These are phyloP conservation scores for Entomyzon cyanotis DNA, from an alignment of 2,113 vertebrate genomes.

Conservation along the genomic window DNA sequence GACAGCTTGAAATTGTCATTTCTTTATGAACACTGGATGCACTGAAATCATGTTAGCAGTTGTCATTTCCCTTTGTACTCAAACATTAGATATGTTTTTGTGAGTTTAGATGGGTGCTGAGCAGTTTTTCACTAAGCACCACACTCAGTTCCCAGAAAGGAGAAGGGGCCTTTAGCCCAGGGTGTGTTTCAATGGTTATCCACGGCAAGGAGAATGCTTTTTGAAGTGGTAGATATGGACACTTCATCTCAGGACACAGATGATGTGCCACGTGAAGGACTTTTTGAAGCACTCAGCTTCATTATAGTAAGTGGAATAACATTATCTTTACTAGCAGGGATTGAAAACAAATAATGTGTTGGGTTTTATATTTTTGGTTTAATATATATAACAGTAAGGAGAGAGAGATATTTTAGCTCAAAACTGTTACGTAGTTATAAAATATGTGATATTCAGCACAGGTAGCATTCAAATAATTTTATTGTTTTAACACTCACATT, in stretches of 20 bases:
- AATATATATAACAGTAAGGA: background rate
- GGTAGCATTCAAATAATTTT: background rate
- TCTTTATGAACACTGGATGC: constrained; percentile 38
- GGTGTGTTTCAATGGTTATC: background rate
- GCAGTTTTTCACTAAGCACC: background rate
- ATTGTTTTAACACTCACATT: background rate
- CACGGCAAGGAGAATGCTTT: background rate
- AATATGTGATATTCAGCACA: background rate
- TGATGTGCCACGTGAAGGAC: background rate
- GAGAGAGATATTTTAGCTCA: background rate
- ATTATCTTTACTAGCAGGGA: background rate
- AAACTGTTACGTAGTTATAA: background rate
- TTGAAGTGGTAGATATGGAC: background rate
- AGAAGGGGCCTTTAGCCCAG: background rate
- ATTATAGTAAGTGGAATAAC: constrained; percentile 38
- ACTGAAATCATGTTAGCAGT: constrained; percentile 40
- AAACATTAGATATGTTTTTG: background rate
- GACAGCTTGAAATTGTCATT: constrained; percentile 65
- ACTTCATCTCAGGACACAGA: background rate
- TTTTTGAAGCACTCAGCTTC: constrained; percentile 38
- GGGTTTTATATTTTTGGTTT: background rate
- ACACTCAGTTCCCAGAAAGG: background rate
- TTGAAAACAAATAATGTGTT: constrained; percentile 13
- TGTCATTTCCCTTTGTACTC: constrained; percentile 41
- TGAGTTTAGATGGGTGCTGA: background rate